These are phyloP conservation scores for Neria commutata DNA, from an alignment of 2,888 invertebrate species.

Conservation along the genomic window DNA sequence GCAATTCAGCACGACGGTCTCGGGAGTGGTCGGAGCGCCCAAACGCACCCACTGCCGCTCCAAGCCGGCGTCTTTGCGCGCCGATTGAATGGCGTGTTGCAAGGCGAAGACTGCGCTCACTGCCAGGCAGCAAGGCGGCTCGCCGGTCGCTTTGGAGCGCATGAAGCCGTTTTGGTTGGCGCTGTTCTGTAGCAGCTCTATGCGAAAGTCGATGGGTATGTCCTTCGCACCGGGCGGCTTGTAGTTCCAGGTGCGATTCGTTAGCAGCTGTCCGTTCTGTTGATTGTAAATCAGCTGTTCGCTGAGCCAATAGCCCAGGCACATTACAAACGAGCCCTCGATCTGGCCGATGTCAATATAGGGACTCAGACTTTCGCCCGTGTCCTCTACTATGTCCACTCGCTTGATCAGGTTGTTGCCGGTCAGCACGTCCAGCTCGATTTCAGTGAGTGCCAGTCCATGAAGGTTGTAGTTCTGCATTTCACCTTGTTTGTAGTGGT, in stretches of 20 bases:
- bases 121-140: conserved; percentile 66
- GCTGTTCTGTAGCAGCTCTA: conserved; percentile 70
- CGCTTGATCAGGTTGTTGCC: conserved; percentile 72
- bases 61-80: conserved; percentile 68
- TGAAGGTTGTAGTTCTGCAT: conserved; percentile 68
- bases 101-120: conserved; percentile 68
- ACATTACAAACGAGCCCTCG: conserved; percentile 80
- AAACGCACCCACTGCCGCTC: conserved; percentile 42
- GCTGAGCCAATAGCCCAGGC: conserved; percentile 73
- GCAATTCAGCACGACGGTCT: conserved; percentile 39
- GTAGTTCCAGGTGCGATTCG: conserved; percentile 80
- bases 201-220: conserved; percentile 75
- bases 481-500: conserved; percentile 64
- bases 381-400: conserved; percentile 75
- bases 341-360: conserved; percentile 75
- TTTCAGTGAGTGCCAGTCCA: conserved; percentile 70
- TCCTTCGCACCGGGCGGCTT: conserved; percentile 77
- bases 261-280: conserved; percentile 69
- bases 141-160: conserved; percentile 73
- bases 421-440: conserved; percentile 79
- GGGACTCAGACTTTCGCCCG: conserved; percentile 74
- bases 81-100: conserved; percentile 70
- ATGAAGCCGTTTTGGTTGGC: conserved; percentile 70
- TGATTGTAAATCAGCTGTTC: conserved; percentile 72
- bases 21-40: conserved; percentile 50